Conservation (phyloP, 2,113 vertebrate species). For the Cairina moschata region DNA sequence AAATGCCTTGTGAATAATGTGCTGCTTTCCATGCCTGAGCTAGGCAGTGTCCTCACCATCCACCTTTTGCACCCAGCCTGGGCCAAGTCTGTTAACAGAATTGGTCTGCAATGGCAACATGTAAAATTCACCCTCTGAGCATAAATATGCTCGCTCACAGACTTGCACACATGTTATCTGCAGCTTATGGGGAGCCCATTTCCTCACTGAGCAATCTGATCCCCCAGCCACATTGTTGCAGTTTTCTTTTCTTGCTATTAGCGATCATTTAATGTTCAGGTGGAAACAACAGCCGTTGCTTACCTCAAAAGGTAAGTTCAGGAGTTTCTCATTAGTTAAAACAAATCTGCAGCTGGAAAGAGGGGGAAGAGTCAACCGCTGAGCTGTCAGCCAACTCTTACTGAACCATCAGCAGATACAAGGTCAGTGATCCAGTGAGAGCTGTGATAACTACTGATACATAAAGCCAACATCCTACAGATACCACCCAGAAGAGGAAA, state of each 20-base stretch:
- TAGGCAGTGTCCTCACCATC: background rate
- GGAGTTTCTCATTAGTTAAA: conserved; percentile 3
- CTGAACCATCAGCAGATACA: background rate
- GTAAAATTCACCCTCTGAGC: background rate
- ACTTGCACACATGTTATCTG: background rate
- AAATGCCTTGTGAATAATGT: conserved; percentile 29
- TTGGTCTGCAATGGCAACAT: background rate
- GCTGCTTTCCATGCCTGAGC: background rate
- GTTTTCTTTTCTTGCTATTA: background rate
- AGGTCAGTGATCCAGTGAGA: background rate
- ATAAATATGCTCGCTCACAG: background rate
- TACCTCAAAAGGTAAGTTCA: conserved; percentile 16
- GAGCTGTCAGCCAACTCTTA: background rate
- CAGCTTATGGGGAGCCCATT: background rate
- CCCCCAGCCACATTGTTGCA: background rate
- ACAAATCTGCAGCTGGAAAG: background rate
- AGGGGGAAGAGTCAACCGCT: background rate
- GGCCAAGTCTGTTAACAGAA: background rate
- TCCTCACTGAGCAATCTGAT: background rate
- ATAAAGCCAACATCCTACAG: background rate
- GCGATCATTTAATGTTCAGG: background rate
- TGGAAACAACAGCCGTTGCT: background rate
- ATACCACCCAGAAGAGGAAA: conserved; percentile 19
- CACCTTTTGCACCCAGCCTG: background rate
- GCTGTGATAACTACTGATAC: background rate